These are phyloP conservation scores for Caenorhabditis parvicauda DNA, from an alignment of 2,888 invertebrate species.

Conservation along the genomic window DNA sequence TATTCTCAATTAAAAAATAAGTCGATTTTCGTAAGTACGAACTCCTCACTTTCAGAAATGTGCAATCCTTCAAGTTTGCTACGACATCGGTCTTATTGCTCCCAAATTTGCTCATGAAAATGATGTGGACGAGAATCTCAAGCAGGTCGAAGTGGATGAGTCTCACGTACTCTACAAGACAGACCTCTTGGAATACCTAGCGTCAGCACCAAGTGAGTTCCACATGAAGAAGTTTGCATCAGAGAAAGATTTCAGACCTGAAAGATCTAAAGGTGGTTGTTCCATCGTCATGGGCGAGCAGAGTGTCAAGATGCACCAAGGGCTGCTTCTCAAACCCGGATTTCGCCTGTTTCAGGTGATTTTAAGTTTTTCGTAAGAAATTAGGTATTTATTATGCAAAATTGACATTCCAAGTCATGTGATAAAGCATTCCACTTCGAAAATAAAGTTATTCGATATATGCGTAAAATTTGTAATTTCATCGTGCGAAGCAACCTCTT, in stretches of 20 bases:
- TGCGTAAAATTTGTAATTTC: too few species aligned
- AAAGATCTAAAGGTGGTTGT: too few species aligned
- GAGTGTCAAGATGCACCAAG: conserved; percentile 24
- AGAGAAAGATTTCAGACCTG: conserved; percentile 7
- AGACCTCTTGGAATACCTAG: conserved; percentile 29
- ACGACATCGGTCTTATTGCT: conserved; percentile 38
- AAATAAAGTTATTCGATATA: too few species aligned
- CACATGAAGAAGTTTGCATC: background rate
- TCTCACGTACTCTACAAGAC: conserved; percentile 39
- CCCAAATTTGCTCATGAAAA: conserved; percentile 35
- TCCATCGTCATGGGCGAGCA: conserved; percentile 25
- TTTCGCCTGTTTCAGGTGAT: conserved; percentile 36
- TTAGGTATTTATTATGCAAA: background rate
- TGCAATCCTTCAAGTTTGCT: conserved; percentile 23
- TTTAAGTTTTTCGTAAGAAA: background rate
- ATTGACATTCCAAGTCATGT: background rate
- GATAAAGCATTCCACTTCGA: too few species aligned
- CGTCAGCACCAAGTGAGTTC: conserved; percentile 25
- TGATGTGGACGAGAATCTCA: conserved; percentile 2
- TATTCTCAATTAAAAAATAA: background rate
- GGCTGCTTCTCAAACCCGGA: conserved; percentile 36
- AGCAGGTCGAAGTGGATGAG: conserved; percentile 21
- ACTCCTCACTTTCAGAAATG: conserved; percentile 26
- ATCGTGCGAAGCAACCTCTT: too few species aligned
- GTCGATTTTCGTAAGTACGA: background rate